phyloP scores from a whole-genome alignment of 2,888 invertebrate genomes.

The Caenorhabditis angaria region DNA sequence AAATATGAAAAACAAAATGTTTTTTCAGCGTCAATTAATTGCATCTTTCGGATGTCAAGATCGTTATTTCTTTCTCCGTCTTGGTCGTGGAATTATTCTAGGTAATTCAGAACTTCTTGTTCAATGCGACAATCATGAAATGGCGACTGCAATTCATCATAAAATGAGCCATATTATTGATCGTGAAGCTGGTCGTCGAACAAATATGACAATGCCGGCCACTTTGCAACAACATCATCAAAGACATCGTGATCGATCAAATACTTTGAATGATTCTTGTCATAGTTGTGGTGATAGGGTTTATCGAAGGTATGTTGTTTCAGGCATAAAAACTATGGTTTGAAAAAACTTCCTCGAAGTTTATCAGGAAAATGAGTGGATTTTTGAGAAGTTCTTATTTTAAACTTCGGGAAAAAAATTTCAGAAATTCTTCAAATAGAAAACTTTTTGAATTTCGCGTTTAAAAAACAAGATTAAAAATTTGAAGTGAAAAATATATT shows the following conservation, averaged over 20 bases:
- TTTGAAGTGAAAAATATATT: no score
- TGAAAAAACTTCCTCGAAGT: no score
- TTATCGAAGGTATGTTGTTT: not conserved
- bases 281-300: not conserved
- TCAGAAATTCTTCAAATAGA: no score
- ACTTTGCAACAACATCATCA: not conserved
- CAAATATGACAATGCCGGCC: slow-evolving; percentile 5
- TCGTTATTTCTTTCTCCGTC: slow-evolving; percentile 58
- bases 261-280: not conserved
- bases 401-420: no score
- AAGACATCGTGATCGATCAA: slow-evolving; percentile 2
- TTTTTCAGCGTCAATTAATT: slow-evolving; percentile 52
- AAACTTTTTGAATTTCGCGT: no score
- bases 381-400: no score
- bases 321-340: no score
- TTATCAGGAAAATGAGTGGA: no score
- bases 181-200: slow-evolving; percentile 7
- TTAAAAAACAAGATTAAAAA: no score
- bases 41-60: slow-evolving; percentile 58
- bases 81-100: slow-evolving; percentile 56
- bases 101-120: slow-evolving; percentile 54
- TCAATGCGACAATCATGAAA: slow-evolving; percentile 17
- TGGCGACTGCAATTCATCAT: slow-evolving; percentile 18
- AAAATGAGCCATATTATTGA: slow-evolving; percentile 5
- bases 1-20: not conserved